These are phyloP conservation scores for Macrosoma leucophasiata DNA, from an alignment of 2,888 invertebrate genomes.

Conservation along the genomic window DNA sequence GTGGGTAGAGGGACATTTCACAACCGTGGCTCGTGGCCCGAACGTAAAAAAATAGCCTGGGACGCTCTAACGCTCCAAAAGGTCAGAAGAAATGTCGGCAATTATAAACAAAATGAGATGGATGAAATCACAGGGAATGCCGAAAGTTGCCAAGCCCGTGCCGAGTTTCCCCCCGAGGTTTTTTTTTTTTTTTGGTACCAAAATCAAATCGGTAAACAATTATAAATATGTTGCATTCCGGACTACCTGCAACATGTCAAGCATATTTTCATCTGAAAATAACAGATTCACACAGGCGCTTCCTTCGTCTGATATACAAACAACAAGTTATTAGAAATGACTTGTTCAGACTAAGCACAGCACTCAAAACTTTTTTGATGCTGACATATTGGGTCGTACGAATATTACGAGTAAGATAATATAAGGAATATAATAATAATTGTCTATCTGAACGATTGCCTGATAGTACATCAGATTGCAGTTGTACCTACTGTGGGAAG, in stretches of 20 bases:
- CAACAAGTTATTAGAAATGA: slow-evolving; percentile 19
- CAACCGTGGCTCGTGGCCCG: too few relatives aligned
- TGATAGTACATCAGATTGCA: slow-evolving; percentile 19
- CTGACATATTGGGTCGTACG: slow-evolving; percentile 24
- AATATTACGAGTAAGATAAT: slow-evolving; percentile 14
- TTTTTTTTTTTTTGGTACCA: slow-evolving; percentile 9
- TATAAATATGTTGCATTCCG: slow-evolving; percentile 17
- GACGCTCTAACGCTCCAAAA: slow-evolving; percentile 5
- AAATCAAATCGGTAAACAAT: slow-evolving; percentile 6
- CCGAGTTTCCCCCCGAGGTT: slow-evolving; percentile 24
- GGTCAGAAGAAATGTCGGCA: slow-evolving; percentile 13
- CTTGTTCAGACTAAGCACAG: slow-evolving; percentile 24
- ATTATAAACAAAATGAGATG: slow-evolving; percentile 16
- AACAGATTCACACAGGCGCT: slow-evolving; percentile 14
- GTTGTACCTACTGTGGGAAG: background rate
- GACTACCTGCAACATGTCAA: slow-evolving; percentile 17
- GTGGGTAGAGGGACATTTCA: too few relatives aligned
- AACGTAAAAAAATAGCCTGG: too few relatives aligned
- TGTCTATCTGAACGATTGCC: slow-evolving; percentile 24
- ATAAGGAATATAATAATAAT: slow-evolving; percentile 16
- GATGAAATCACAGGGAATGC: slow-evolving; percentile 19
- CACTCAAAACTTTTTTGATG: slow-evolving; percentile 17
- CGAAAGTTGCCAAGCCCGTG: slow-evolving; percentile 6
- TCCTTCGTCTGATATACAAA: slow-evolving; percentile 18
- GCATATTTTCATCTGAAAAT: slow-evolving; percentile 22